Base-by-base conservation (phyloP, 2,113 vertebrate genomes). In the Cyanoramphus novaezelandiae region DNA sequence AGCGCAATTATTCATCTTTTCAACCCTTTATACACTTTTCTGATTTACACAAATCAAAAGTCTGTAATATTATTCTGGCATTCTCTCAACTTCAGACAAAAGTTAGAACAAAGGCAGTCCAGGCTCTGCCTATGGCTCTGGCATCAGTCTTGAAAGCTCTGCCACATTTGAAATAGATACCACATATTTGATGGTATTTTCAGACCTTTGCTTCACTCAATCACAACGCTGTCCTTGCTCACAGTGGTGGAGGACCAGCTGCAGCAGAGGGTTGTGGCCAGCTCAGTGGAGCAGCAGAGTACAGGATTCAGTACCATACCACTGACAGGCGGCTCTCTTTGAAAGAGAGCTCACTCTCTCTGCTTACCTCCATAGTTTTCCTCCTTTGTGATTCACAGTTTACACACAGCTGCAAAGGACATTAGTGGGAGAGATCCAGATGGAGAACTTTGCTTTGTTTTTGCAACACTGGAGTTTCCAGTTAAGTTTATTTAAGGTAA, bases 231-330 rank as follows among this genome's bases (percentile, higher is more conserved):
- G 46, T 28, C 46, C 52, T 53, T 3, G 1, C 41, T 35, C 3
- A 0, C 10, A 10, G 8, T 0, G 0, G 53, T 5, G 2, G 4
- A 50, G 65, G 27, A 41, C 2, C 63, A 72, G 62, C 43, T 10
- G 1, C 31, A 18, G 49, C 25, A 21, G 33, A 3, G 0, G 3
- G 2, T 0, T 0, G 50, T 4, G 2, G 7, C 2, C 68, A 69
- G 70, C 43, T 6, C 20, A 12, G 35, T 7, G 0, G 25, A 18
- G 53, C 28, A 17, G 29, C 52, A 5, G 0, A 2, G 3, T 1
- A 0, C 28, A 35, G 63, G 44, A 14, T 6, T 10, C 0, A 0
- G 7, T 4, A 4, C 31, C 0, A 0, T 3, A 2, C 15, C 7
- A 0, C 33, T 2, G 0, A 13, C 37, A 19, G n/a, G 35, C 71